These are phyloP conservation scores for Dysmachus trigonus DNA, from an alignment of 2,888 invertebrate species.

Conservation along the genomic window DNA sequence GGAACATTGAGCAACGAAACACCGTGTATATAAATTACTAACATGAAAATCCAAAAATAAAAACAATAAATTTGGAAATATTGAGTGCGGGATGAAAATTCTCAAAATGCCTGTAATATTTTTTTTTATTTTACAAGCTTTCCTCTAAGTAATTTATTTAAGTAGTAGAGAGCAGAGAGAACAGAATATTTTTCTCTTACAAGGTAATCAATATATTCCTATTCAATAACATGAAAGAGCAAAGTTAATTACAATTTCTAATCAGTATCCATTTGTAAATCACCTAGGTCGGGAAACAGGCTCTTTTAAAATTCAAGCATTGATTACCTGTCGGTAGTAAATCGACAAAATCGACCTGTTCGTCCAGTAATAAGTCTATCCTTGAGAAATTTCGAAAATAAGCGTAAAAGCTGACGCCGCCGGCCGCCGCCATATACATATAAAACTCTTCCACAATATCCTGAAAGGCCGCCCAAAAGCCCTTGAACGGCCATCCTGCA, in stretches of 20 bases:
- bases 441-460: not conserved
- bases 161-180: no score
- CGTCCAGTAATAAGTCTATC: not conserved
- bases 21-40: no score
- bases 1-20: no score
- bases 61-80: no score
- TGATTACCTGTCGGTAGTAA: not conserved
- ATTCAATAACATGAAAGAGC: not conserved
- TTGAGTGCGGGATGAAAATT: no score
- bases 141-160: no score
- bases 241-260: not conserved
- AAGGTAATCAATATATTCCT: not conserved
- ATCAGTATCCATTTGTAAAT: not conserved
- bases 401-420: not conserved
- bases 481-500: not conserved
- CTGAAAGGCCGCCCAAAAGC: not conserved
- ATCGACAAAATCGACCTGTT: not conserved
- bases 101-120: no score
- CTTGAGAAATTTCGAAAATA: not conserved
- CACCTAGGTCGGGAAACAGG: not conserved
- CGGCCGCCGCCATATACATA: no score
- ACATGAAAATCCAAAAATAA: no score
- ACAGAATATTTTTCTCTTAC: no score
- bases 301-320: not conserved
- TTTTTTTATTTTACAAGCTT: not conserved